Percentiles rank a stretch among this genome's conserved stretches.
phyloP scores from a whole-genome alignment of 2,888 invertebrate species.

The Drosophila paramelanica region DNA sequence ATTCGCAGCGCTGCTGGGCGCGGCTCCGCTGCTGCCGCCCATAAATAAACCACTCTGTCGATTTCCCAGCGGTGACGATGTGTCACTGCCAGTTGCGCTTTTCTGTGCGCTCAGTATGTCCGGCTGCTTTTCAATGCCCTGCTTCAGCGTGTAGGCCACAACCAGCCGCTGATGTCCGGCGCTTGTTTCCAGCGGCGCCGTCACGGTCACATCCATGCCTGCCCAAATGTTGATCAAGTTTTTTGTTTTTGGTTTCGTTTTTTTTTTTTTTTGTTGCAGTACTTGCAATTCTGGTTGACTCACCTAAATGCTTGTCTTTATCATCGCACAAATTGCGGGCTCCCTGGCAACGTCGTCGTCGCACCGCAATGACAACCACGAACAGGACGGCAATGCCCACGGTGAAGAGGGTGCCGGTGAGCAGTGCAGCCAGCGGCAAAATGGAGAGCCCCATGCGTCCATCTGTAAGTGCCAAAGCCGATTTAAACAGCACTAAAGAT shows the following conservation, averaged over 20 bases:
- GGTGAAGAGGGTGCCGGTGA: constrained; percentile 89
- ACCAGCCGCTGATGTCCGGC: constrained; percentile 94
- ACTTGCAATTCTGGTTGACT: constrained; percentile 21
- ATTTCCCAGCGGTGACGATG: constrained; percentile 83
- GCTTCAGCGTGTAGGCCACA: constrained; percentile 93
- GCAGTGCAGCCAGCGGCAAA: constrained; percentile 89
- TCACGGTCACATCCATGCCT: constrained; percentile 86
- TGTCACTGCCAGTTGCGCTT: constrained; percentile 86
- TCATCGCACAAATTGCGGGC: constrained; percentile 86
- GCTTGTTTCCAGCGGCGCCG: constrained; percentile 89
- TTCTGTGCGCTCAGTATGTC: constrained; percentile 93
- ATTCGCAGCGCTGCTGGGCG: constrained; percentile 61
- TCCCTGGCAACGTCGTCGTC: constrained; percentile 87
- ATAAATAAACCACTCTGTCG: constrained; percentile 83
- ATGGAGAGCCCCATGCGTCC: constrained; percentile 89
- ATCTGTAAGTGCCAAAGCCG: constrained; percentile 85
- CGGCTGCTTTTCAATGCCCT: constrained; percentile 90
- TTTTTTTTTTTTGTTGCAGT: neutral
- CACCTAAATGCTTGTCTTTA: constrained; percentile 85
- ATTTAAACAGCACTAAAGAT: neutral
- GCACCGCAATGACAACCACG: constrained; percentile 88
- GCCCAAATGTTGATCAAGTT: constrained; percentile 4
- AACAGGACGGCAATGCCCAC: constrained; percentile 88
- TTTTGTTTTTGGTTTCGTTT: neutral
- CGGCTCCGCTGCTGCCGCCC: constrained; percentile 63